Percentiles rank a stretch among this genome's conserved stretches.
Conservation (phyloP, 2,113 vertebrate species). For the Tautogolabrus adspersus region DNA sequence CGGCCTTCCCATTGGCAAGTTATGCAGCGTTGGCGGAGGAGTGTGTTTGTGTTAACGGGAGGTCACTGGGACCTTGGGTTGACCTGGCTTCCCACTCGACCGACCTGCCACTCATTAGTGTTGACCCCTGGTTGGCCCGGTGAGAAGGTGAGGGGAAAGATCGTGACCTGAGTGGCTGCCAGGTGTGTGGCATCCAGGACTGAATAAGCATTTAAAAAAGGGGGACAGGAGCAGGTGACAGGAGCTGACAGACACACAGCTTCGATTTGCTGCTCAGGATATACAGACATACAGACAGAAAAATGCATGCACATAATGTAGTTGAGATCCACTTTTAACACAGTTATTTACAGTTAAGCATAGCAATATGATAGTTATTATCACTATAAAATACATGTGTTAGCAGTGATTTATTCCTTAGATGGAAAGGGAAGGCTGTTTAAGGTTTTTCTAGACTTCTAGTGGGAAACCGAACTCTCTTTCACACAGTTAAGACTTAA, state of each 20-base stretch:
- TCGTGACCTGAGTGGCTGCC: conserved; percentile 46
- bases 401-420: background rate
- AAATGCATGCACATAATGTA: background rate
- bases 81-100: conserved; percentile 41
- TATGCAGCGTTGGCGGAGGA: conserved; percentile 1
- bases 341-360: background rate
- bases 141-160: conserved; percentile 59
- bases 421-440: background rate
- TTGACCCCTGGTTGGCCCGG: conserved; percentile 60
- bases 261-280: conserved; percentile 11
- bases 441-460: background rate
- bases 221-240: conserved; percentile 45
- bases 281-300: conserved; percentile 1
- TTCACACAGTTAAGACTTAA: too few species aligned
- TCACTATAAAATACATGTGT: too few species aligned
- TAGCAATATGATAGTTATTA: too few species aligned
- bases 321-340: background rate
- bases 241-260: conserved; percentile 21
- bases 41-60: conserved; percentile 17
- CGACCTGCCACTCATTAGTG: conserved; percentile 73
- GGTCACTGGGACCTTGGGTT: conserved; percentile 50
- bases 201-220: conserved; percentile 32
- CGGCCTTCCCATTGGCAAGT: conserved; percentile 14
- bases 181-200: conserved; percentile 46
- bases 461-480: too few species aligned